Conservation (phyloP, 2,888 invertebrate species). For the Bellardia bayeri region DNA sequence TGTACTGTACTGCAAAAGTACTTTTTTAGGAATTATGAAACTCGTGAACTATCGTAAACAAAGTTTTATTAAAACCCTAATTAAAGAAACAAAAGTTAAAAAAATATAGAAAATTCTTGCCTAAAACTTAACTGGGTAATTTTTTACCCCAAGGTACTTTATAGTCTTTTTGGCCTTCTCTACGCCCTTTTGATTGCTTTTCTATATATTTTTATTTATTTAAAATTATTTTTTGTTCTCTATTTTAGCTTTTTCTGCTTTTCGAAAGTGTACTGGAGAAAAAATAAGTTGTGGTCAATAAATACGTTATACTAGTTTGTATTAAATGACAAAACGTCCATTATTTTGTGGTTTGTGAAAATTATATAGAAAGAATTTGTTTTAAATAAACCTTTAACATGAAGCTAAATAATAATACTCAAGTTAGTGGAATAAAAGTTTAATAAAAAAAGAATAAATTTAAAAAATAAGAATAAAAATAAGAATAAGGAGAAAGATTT, state of each 20-base stretch:
- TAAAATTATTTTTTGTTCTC: neutral
- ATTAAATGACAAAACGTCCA: constrained; percentile 63
- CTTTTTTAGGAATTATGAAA: no score
- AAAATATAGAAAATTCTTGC: no score
- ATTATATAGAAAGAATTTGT: constrained; percentile 12
- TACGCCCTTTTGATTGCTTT: neutral
- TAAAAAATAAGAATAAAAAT: neutral
- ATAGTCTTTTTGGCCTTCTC: no score
- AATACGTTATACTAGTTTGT: constrained; percentile 50
- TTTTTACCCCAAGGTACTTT: neutral
- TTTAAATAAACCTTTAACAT: neutral
- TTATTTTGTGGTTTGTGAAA: constrained; percentile 53
- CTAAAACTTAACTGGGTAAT: no score
- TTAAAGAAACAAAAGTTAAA: no score
- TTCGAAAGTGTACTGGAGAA: neutral
- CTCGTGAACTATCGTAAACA: no score
- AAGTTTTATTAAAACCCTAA: no score
- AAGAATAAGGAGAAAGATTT: no score
- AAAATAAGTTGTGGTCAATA: constrained; percentile 56
- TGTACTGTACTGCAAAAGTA: no score
- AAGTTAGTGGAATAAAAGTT: neutral
- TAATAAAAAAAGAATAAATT: neutral
- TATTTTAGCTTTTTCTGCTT: neutral
- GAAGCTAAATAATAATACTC: neutral
- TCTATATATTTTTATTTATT: neutral